phyloP scores from a whole-genome alignment of 2,888 invertebrate species.

The Baccha elongata region DNA sequence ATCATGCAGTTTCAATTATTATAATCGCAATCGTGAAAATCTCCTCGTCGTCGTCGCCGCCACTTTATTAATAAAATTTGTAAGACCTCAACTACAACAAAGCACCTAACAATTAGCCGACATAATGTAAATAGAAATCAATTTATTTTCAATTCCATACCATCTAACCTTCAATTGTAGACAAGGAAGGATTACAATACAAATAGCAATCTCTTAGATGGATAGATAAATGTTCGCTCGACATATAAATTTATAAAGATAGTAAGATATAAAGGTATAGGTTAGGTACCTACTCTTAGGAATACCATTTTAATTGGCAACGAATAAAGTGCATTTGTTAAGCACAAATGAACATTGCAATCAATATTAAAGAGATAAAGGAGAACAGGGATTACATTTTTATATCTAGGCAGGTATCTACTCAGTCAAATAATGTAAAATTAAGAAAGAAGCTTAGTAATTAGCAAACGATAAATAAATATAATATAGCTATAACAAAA shows the following conservation, averaged over 20 bases:
- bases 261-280: neutral
- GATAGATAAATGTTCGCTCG: neutral
- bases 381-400: neutral
- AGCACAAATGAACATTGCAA: slow-evolving; percentile 6
- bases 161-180: slow-evolving; percentile 14
- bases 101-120: slow-evolving; percentile 40
- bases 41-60: neutral
- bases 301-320: slow-evolving; percentile 4
- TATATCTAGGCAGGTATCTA: too few species aligned
- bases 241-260: too few species aligned
- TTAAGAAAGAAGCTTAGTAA: too few species aligned
- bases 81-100: slow-evolving; percentile 8
- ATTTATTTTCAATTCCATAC: slow-evolving; percentile 24
- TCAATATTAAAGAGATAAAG: slow-evolving; percentile 9
- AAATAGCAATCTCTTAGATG: slow-evolving; percentile 19
- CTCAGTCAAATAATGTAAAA: too few species aligned
- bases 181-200: slow-evolving; percentile 8
- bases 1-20: slow-evolving; percentile 23
- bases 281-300: neutral
- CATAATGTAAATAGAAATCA: slow-evolving; percentile 45
- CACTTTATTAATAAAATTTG: slow-evolving; percentile 15
- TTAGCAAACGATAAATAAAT: too few species aligned
- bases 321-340: neutral
- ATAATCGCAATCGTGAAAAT: slow-evolving; percentile 7
- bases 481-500: too few species aligned